Percentiles rank a stretch among this genome's conserved stretches.
These are phyloP conservation scores for Leuciscus idus DNA, from an alignment of 2,113 vertebrate species.

Conservation along the genomic window DNA sequence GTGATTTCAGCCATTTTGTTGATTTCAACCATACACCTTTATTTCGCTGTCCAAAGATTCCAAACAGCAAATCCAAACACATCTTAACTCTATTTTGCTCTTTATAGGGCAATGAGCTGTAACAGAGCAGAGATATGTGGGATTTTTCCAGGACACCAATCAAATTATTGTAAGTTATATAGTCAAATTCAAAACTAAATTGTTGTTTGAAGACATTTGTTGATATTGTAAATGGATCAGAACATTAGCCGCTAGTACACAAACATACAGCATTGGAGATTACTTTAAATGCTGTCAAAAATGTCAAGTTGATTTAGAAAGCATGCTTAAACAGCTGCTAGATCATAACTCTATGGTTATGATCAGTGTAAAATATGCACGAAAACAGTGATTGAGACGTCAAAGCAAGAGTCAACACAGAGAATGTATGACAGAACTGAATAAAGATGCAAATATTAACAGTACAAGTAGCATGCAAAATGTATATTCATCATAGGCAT, in stretches of 20 bases:
- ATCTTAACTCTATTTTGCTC: neutral
- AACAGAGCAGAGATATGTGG: neutral
- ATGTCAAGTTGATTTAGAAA: constrained; percentile 8
- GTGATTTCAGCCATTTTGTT: neutral
- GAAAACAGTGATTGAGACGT: neutral
- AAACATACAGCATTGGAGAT: constrained; percentile 8
- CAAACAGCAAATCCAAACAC: neutral
- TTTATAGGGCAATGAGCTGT: neutral
- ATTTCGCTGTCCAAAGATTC: no score
- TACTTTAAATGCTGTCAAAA: neutral
- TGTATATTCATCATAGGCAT: neutral
- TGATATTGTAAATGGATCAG: no score
- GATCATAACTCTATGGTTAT: neutral
- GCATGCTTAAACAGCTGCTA: neutral
- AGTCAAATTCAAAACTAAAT: no score
- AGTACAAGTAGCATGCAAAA: neutral
- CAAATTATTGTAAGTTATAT: no score
- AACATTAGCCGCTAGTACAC: neutral
- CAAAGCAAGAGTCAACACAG: neutral
- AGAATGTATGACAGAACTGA: neutral
- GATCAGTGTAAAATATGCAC: neutral
- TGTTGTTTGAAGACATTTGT: no score
- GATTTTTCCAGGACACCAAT: no score
- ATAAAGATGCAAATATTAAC: neutral
- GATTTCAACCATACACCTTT: neutral